Evolutionary conservation across 1,140 invertebrate species (phyloP), one percentile per base, ranked within the genome.

Genomic region (Pachypeltis micranthus): DNA sequence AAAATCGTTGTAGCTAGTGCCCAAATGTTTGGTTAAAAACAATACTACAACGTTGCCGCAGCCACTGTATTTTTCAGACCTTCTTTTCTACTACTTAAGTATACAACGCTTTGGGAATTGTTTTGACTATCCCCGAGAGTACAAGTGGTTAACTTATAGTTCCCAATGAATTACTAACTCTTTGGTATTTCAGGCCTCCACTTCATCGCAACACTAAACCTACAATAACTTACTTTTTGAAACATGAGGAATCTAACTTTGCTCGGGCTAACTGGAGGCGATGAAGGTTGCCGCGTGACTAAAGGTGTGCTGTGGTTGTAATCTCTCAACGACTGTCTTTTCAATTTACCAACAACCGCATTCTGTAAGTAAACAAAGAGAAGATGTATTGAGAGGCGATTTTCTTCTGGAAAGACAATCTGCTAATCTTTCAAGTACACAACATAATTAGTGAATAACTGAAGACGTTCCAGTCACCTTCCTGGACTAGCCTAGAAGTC

Each of bases 241-340:
- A 75, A 79, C 67, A 71, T 73, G 62, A 73, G 74, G 66, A 78
- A 78, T 62, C 71, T 71, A 4, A 71, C 73, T 47, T 75, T 76
- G 47, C 73, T 72, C 25, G 78, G 78, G 63, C 77, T 76, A 12
- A 72, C 70, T 27, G 76, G 74, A 61, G 78, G 77, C 63, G 76
- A 79, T 1, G 51, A 23, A 4, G 59, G 31, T 24, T 59, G 51
- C 14, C 29, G 10, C 14, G 21, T n/a, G 29, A 54, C 19, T 16
- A 64, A 60, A 14, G 61, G 64, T 2, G 58, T 65, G 29, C 59
- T 63, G 23, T 65, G 63, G 19, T 31, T 59, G 28, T 51, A 21
- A 51, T 51, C 47, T 10, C 47, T 21, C 10, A 51, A 21, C 31
- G 31, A 39, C 31, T 39, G 31, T 16, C 31, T 39, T 16, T 39